Evolutionary conservation across 2,113 vertebrate genomes (phyloP), one percentile per base, ranked within the genome.

Genomic region (Sinocyclocheilus rhinocerous): DNA sequence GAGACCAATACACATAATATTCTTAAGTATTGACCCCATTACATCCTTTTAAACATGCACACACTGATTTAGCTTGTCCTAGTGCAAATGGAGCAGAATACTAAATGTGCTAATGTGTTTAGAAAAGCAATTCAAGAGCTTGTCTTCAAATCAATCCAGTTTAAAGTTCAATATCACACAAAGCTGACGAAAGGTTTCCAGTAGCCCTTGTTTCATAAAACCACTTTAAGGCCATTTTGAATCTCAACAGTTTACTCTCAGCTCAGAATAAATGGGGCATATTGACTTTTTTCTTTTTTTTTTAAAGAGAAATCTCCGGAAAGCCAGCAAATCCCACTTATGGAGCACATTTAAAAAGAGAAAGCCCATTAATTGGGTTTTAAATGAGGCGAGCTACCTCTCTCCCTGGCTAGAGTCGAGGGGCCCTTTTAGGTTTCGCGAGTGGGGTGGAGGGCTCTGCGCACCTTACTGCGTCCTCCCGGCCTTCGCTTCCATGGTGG

Each of bases 391-490:
- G 76, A 90, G 89, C 90, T 83, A 67, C 78, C 78, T 73, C 63
- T 70, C 88, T 83, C 81, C 69, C 86, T 82, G 76, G 78, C 84
- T 83, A 33, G 85, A 76, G 79, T 88, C 55, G 88, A 89, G 89
- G 90, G 89, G 88, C 89, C 85, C 86, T 88, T 91, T 92, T 87
- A 88, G 89, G 91, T 91, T 91, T 91, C 83, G 69, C 83, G 88
- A 84, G 91, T 33, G 61, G 65, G 77, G 90, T 90, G 92, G 86
- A 59, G 76, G 89, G 90, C 88, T 92, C 90, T 91, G 92, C 92
- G 83, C 92, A 92, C 92, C 91, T 92, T 87, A 85, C 87, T 26
- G 87, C 89, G 88, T 91, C 89, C 90, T 92, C 92, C 90, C 88
- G 87, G 87, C 90, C 92, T 91, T 88, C 89, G 87, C 90, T 88